Base-by-base conservation (phyloP, 2,797 vertebrate genomes). In the Buceros bicornis region DNA sequence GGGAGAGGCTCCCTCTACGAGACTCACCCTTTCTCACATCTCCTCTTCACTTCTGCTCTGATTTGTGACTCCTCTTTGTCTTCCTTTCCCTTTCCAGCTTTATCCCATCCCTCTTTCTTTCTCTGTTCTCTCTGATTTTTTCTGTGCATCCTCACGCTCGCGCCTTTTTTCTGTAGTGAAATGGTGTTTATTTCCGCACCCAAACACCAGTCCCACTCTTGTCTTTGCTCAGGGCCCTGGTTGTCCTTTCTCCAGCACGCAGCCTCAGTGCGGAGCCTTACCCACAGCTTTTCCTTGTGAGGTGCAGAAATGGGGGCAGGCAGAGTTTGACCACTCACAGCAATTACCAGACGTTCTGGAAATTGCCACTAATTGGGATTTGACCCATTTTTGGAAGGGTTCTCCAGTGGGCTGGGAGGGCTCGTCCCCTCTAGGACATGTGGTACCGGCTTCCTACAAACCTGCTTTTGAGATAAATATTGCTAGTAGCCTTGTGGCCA, bases 161-260 rank as follows among this genome's bases (percentile, higher is more conserved):
- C 72, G 42, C 18, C 15, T 28, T 48, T 9, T 74, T 51, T 47
- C 25, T 28, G 6, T 11, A 20, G 24, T 4, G 24, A 18, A 40
- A 5, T 4, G 7, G 2, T 7, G 15, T 28, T 82, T n/a, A 3
- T 77, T 61, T 33, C 48, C 18, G 15, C 64, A 6, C 25, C 26
- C 78, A 54, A 16, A 58, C 14, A 26, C 37, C 71, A 5, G 12
- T 28, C 33, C 18, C n/a, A 8, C 21, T 51, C 37, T 40, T 10
- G 37, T 40, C 37, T 40, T 40, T 40, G 3, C 47, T 28, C 8
- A 11, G 19, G n/a, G 5, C 11, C 35, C 8, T 1, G 1, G 0
- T 4, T 74, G 25, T 45, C 35, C 61, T 40, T 33, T 35, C 71
- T 66, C 43, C 54, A 35, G 78, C 66, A 10, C 13, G n/a, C 10